Evolutionary conservation across 2,888 invertebrate genomes (phyloP), one percentile per base, ranked within the genome.

Genomic region (Venustoraphidia nigricollis): DNA sequence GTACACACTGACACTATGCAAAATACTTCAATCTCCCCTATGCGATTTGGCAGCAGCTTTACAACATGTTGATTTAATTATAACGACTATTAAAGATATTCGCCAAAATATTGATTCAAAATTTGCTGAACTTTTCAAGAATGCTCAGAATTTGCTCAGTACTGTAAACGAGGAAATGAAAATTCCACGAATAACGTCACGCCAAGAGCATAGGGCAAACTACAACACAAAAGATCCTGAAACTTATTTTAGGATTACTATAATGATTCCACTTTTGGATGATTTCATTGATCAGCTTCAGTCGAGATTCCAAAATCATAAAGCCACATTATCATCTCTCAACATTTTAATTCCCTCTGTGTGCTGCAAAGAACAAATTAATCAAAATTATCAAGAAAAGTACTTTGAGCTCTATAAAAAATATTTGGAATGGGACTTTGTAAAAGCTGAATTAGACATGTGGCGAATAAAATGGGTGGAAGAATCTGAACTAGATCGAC

Each of bases 11-110:
- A n/a, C n/a, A 13, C 45, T 48, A 37, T 48, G 48, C 40, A 48
- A 48, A 48, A 48, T 45, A 48, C 45, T 48, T 45, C 48, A 48
- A 45, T 48, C 48, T 45, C 45, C 48, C 45, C 13, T 40, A 17
- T 45, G 48, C 34, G 48, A 45, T 45, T 45, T 48, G 40, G 48
- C 17, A 17, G 17, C 17, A 17, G 17, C 17, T 45, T 41, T 41
- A 41, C 11, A 41, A 10, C 41, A 41, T 41, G 14, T 41, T 17
- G 10, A 41, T 11, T 11, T 14, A 41, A 41, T 41, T 14, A 41
- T 41, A 41, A 10, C 11, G 41, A 41, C 17, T 11, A 11, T 41
- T 41, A 17, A 41, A 41, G 41, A 41, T 11, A 14, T 41, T 10
- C 41, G 41, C 14, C 11, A 41, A 10, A 10, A 41, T 41, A 13